Evolutionary conservation across 2,888 invertebrate genomes (phyloP).

Genomic region (Dascillus cervinus): DNA sequence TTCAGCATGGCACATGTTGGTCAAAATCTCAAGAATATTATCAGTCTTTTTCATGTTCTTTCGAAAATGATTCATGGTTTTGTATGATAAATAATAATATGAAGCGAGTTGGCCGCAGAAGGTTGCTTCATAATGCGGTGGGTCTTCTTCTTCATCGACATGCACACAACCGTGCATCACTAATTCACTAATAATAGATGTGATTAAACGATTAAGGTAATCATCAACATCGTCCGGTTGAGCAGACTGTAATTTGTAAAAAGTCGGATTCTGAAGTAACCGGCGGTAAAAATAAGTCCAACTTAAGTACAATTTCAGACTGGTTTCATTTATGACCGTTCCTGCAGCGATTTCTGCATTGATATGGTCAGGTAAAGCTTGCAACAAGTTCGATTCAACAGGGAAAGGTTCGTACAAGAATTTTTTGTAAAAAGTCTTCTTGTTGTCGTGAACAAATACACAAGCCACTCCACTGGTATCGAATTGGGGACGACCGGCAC

Average conservation of each 20-base stretch:
- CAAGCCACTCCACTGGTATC: constrained; percentile 88
- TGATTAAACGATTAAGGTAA: no score
- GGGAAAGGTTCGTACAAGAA: constrained; percentile 99
- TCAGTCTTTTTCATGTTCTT: constrained; percentile 57
- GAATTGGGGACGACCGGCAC: constrained; percentile 96
- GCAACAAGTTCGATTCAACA: constrained; percentile 90
- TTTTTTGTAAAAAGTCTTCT: constrained; percentile 98
- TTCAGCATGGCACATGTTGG: constrained; percentile 73
- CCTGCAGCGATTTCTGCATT: constrained; percentile 97
- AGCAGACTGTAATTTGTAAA: constrained; percentile 80
- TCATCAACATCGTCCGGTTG: no score
- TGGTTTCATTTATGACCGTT: constrained; percentile 86
- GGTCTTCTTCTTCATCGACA: no score
- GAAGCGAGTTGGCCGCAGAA: constrained; percentile 91
- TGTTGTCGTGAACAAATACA: constrained; percentile 88
- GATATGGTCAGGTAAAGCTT: constrained; percentile 90
- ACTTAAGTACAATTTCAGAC: constrained; percentile 92
- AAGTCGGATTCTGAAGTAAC: constrained; percentile 84
- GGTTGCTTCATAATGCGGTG: constrained; percentile 55
- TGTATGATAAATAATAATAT: constrained; percentile 92
- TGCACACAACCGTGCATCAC: no score
- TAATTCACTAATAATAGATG: no score
- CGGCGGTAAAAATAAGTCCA: constrained; percentile 98
- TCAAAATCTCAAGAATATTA: constrained; percentile 64
- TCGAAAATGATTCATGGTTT: constrained; percentile 80